phyloP scores from a whole-genome alignment of 2,113 vertebrate genomes.

The Chamaea fasciata region DNA sequence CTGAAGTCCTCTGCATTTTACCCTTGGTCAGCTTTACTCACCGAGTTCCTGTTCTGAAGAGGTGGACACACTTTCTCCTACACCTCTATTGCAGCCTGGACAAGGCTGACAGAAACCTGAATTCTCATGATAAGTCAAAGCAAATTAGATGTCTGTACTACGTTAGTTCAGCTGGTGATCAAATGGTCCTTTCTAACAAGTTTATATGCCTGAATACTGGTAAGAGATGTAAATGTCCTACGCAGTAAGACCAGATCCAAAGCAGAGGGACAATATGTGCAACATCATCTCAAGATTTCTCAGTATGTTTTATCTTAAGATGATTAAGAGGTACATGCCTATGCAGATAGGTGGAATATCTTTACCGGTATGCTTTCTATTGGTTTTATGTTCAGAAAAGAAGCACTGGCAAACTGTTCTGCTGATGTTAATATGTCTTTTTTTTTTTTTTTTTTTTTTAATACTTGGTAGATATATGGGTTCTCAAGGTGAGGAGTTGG shows the following conservation, averaged over 20 bases:
- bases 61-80: background rate
- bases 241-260: background rate
- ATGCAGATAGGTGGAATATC: background rate
- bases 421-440: background rate
- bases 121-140: background rate
- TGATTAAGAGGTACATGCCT: background rate
- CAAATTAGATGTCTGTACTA: background rate
- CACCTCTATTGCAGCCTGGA: background rate
- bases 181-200: background rate
- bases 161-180: background rate
- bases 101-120: background rate
- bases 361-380: background rate
- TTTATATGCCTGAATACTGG: background rate
- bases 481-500: background rate
- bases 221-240: background rate
- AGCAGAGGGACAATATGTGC: background rate
- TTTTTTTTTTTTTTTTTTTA: background rate
- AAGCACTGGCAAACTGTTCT: background rate
- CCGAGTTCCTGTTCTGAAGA: background rate
- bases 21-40: background rate
- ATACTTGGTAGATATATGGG: background rate
- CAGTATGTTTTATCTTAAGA: background rate
- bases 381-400: background rate
- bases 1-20: background rate
- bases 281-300: background rate